Conservation (phyloP, 2,113 vertebrate genomes). For the Balaeniceps rex region DNA sequence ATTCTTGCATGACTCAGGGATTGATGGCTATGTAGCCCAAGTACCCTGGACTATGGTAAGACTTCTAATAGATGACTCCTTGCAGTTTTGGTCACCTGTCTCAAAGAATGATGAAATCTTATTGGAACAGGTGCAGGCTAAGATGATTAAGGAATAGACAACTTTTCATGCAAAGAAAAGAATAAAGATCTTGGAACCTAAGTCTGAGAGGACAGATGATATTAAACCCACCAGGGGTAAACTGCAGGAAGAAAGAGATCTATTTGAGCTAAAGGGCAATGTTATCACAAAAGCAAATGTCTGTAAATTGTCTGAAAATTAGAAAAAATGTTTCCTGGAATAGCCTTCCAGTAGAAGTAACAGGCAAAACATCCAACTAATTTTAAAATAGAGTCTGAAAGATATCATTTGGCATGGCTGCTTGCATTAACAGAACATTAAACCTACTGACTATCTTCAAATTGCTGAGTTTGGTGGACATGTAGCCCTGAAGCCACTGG, state of each 20-base stretch:
- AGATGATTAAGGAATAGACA: not conserved
- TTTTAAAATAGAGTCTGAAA: not conserved
- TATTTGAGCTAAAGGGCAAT: not conserved
- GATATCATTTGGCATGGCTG: not conserved
- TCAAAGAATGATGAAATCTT: not conserved
- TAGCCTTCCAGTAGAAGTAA: not conserved
- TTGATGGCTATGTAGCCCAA: not conserved
- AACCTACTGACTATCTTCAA: not conserved
- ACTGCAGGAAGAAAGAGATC: not conserved
- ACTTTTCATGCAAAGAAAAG: not conserved
- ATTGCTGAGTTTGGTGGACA: not conserved
- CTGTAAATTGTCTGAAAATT: not conserved
- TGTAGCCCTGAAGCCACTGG: not conserved
- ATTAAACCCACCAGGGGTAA: not conserved
- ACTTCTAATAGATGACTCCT: not conserved
- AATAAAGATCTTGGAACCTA: not conserved
- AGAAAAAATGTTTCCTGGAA: not conserved
- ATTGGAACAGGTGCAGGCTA: not conserved
- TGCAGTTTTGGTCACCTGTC: not conserved
- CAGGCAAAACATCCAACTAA: not conserved
- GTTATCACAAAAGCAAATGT: not conserved
- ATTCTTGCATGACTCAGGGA: not conserved
- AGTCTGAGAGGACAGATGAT: not conserved
- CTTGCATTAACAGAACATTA: not conserved
- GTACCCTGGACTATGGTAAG: not conserved